A percentile compares a stretch with the other conserved stretches of the same genome.
Evolutionary conservation across 2,113 vertebrate genomes (phyloP).

Genomic region (Tupaia chinensis): DNA sequence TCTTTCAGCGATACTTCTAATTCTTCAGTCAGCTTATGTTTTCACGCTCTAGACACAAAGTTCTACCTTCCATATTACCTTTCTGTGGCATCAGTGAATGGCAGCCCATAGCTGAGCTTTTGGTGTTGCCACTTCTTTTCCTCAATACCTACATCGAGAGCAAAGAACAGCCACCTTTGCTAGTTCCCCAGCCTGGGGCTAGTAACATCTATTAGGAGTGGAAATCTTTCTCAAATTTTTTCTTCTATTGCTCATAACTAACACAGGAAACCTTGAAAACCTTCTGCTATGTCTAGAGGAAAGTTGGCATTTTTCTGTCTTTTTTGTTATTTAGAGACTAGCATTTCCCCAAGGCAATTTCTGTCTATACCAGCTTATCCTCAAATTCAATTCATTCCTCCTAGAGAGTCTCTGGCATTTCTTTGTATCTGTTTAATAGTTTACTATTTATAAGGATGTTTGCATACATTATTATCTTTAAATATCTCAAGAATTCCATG

Average conservation of each 20-base stretch:
- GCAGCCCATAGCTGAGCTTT: background rate
- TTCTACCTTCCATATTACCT: background rate
- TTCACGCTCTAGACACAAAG: background rate
- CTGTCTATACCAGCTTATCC: background rate
- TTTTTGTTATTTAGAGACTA: background rate
- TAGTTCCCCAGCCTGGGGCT: background rate
- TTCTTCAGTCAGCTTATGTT: background rate
- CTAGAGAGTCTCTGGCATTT: background rate
- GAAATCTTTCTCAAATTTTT: background rate
- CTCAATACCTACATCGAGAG: background rate
- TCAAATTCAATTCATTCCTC: background rate
- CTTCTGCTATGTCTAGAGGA: background rate
- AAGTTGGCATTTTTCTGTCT: background rate
- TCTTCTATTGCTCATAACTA: background rate
- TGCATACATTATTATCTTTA: conserved; percentile 1
- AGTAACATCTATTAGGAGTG: background rate
- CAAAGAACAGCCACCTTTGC: background rate
- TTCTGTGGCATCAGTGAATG: background rate
- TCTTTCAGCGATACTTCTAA: background rate
- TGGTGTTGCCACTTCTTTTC: background rate
- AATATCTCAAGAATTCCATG: background rate
- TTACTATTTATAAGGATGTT: background rate
- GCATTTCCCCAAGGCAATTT: conserved; percentile 2
- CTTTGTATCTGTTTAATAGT: background rate
- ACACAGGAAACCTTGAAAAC: background rate